These are phyloP conservation scores for Dendrocincla fuliginosa DNA, from an alignment of 2,797 vertebrate species.

Conservation along the genomic window DNA sequence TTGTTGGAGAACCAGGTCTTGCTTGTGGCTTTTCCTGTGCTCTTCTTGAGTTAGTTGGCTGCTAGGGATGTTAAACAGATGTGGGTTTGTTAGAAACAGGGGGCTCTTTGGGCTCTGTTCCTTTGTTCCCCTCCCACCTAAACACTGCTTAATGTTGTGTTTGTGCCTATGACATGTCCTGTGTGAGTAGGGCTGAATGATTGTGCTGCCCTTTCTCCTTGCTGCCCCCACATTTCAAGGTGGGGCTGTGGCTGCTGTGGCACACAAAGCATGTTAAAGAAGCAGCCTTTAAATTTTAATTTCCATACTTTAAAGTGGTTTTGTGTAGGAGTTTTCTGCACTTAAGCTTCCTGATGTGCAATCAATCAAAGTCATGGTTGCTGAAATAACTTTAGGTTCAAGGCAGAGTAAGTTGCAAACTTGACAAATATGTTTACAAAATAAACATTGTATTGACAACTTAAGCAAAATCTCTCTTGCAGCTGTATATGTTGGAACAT, in stretches of 20 bases:
- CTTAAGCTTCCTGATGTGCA: constrained; percentile 31
- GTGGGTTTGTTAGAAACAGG: background rate
- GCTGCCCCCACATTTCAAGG: background rate
- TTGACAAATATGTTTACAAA: constrained; percentile 30
- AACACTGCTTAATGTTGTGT: background rate
- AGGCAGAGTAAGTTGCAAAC: constrained; percentile 11
- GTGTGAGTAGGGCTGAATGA: background rate
- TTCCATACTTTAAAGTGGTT: background rate
- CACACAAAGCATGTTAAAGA: background rate
- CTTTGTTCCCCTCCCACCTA: background rate
- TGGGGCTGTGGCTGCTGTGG: background rate
- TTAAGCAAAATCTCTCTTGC: background rate
- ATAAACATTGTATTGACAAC: constrained; percentile 9
- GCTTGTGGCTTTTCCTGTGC: background rate
- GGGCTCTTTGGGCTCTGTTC: background rate
- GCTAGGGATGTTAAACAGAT: background rate
- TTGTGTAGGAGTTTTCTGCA: constrained; percentile 16
- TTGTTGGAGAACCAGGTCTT: background rate
- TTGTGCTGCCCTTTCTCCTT: background rate
- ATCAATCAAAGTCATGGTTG: constrained; percentile 14
- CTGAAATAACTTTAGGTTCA: background rate
- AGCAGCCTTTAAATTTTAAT: constrained; percentile 9
- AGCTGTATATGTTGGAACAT: background rate
- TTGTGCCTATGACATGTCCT: background rate
- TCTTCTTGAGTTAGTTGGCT: background rate